These are phyloP conservation scores for Danio albolineatus DNA, from an alignment of 2,797 vertebrate genomes.

Conservation along the genomic window DNA sequence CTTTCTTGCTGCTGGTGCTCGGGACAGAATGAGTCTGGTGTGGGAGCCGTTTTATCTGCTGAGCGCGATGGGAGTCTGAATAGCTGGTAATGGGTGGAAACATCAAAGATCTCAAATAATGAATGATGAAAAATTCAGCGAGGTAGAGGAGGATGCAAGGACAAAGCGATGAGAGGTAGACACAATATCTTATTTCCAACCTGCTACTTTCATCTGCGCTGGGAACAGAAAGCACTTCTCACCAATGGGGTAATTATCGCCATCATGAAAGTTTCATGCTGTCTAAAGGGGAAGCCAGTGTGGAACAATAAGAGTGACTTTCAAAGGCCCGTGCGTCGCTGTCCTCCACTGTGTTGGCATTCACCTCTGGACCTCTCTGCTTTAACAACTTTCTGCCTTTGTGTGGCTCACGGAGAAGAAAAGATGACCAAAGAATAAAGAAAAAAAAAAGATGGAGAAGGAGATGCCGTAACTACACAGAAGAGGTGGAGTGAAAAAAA, in stretches of 20 bases:
- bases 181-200: slow-evolving; percentile 55
- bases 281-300: slow-evolving; percentile 58
- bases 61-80: slow-evolving; percentile 48
- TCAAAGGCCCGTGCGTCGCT: slow-evolving; percentile 45
- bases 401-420: neutral
- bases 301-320: slow-evolving; percentile 54
- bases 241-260: slow-evolving; percentile 62
- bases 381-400: slow-evolving; percentile 25
- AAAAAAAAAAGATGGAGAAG: neutral
- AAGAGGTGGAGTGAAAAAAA: slow-evolving; percentile 24
- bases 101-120: slow-evolving; percentile 64
- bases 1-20: slow-evolving; percentile 38
- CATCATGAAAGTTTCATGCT: slow-evolving; percentile 65
- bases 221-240: slow-evolving; percentile 60
- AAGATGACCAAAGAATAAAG: neutral
- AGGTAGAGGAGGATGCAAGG: slow-evolving; percentile 61
- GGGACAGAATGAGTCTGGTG: slow-evolving; percentile 18
- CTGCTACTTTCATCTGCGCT: slow-evolving; percentile 62
- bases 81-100: slow-evolving; percentile 56
- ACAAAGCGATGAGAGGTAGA: slow-evolving; percentile 60
- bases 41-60: slow-evolving; percentile 52
- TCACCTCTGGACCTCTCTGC: slow-evolving; percentile 22
- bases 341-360: slow-evolving; percentile 38
- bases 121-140: slow-evolving; percentile 64
- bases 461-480: slow-evolving; percentile 20